Percentiles rank a stretch among this genome's conserved stretches.
Evolutionary conservation across 2,113 vertebrate species (phyloP).

Genomic region (Rhynchomys soricoides): DNA sequence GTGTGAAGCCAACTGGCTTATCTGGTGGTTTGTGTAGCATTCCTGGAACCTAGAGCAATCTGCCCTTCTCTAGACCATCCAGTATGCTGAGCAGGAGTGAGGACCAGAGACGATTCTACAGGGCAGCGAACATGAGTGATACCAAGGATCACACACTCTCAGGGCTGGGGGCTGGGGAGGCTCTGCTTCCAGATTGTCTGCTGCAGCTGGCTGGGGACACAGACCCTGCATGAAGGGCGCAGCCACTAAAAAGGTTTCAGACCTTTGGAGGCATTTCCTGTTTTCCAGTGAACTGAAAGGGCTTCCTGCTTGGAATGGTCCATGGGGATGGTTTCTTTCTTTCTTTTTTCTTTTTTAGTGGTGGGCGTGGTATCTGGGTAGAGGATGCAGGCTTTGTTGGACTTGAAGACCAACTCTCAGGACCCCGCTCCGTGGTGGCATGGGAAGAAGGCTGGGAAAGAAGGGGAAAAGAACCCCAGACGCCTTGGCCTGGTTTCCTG

Average conservation of each 20-base stretch:
- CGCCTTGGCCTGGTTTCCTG: slow-evolving; percentile 7
- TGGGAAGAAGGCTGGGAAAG: slow-evolving; percentile 17
- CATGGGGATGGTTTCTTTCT: slow-evolving; percentile 68
- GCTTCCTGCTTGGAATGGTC: slow-evolving; percentile 77
- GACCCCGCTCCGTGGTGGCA: background rate
- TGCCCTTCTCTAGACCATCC: background rate
- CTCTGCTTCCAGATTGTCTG: background rate
- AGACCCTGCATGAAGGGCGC: background rate
- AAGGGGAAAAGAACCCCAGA: background rate
- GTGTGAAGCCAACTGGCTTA: background rate
- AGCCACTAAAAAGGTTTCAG: slow-evolving; percentile 65
- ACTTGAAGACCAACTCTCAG: slow-evolving; percentile 12
- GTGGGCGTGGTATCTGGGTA: slow-evolving; percentile 63
- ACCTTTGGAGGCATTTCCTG: slow-evolving; percentile 81
- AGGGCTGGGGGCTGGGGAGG: background rate
- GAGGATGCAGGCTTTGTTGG: slow-evolving; percentile 55
- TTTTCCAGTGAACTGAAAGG: slow-evolving; percentile 75
- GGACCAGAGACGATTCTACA: background rate
- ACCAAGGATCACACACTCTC: background rate
- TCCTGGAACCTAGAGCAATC: background rate
- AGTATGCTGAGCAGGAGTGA: too few species aligned
- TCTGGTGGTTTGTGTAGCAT: background rate
- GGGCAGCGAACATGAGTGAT: background rate
- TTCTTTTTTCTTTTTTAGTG: slow-evolving; percentile 56
- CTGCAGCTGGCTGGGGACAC: background rate